Base-by-base conservation (phyloP, 2,797 vertebrate genomes). In the Sus cebifrons region DNA sequence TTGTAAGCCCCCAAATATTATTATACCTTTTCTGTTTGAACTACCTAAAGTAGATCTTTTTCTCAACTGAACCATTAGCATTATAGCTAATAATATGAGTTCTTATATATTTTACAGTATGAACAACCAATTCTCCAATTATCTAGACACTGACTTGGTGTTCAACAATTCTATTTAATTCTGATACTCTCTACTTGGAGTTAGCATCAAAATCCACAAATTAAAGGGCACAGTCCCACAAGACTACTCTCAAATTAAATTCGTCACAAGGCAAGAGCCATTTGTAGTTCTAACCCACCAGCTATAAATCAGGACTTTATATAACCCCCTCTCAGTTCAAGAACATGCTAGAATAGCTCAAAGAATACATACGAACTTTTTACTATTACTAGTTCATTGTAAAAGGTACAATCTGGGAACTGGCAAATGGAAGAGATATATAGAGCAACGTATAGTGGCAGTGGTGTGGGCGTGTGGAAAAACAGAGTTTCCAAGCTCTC, bases 41-140 rank as follows among this genome's bases (percentile, higher is more conserved):
- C 96, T 85, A 84, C 29, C 44, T 71, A 71, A 17, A 93, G 18
- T 81, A 14, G 32, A 89, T 89, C 20, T 58, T 81, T 89, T 95
- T 85, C 49, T 44, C 44, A 36, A 49, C 23, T 64, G 64, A 93
- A 40, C 4, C 18, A 10, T 68, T 83, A 81, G 49, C 85, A 17
- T 54, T 86, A 68, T 8, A 84, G 20, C 20, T 70, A 65, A 58
- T 71, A 86, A 44, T 36, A 86, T 65, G 62, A 75, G 15, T 89
- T 20, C 52, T 60, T 10, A 29, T 12, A 14, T 81, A 60, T 54
- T 96, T 74, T 74, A 36, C 52, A 75, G 27, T 6, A 89, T 5
- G 16, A 68, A 49, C 3, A 81, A 74, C 20, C 21, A 85, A 13
- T 77, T 58, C n/a, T 67, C 74, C 17, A 56, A 11, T 77, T 82